Base-by-base conservation (phyloP, 2,113 vertebrate genomes). In the Tympanuchus pallidicinctus region DNA sequence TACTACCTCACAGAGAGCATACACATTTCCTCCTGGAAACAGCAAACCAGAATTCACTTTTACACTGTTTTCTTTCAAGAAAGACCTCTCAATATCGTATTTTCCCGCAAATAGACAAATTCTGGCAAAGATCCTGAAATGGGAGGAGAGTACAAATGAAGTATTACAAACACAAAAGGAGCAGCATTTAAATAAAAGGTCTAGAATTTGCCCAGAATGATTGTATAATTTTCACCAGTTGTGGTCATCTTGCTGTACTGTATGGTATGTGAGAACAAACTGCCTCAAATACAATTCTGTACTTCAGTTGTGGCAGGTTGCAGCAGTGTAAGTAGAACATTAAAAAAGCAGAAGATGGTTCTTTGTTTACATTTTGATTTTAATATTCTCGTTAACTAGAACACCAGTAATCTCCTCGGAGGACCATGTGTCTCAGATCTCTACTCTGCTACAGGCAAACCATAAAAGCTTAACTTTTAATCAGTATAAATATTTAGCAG, bases 91-190 rank as follows among this genome's bases (percentile, higher is more conserved):
- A 56, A 7, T 56, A 56, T 56, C 28, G 10, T 71, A 54, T 67
- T 86, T 92, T 88, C 42, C 67, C 70, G 64, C 11, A 75, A 30
- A 86, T 72, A 82, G n/a, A 86, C 71, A 85, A 93, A 45, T 50
- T 60, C 34, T 34, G 19, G 64, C 52, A 88, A 73, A 72, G 34
- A 24, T 71, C n/a, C 74, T 80, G 27, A 71, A 80, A 92, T 20
- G 16, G 17, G 13, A 85, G 43, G 13, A n/a, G 28, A 38, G n/a
- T 27, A 66, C 0, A 2, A 69, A 25, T 45, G 8, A 75, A 78
- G 7, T 19, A 38, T n/a, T 8, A 84, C 36, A 90, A 86, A n/a
- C 54, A 67, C 64, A 32, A 63, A 42, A 10, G 38, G 10, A 27
- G 67, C 59, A 30, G 4, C 32, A 13, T 74, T 95, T 56, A 64